Evolutionary conservation across 2,113 vertebrate genomes (phyloP).

Genomic region (Alethe diademata): DNA sequence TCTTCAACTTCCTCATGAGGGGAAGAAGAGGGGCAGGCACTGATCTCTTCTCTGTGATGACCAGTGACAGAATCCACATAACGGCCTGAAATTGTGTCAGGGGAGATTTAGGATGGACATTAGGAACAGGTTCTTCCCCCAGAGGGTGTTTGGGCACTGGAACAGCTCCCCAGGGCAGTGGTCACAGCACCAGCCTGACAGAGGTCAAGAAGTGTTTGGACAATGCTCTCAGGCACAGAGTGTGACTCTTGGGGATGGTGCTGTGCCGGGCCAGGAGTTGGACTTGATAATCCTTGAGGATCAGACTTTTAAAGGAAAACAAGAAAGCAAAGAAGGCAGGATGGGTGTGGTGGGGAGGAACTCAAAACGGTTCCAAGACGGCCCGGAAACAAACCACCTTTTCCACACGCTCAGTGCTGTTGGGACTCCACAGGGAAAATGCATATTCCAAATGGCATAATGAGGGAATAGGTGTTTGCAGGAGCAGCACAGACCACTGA

Average conservation of each 20-base stretch:
- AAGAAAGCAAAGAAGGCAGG: fast-evolving
- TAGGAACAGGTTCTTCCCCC: neutral
- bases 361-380: fast-evolving
- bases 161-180: neutral
- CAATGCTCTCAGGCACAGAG: neutral
- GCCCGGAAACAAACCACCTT: neutral
- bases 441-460: neutral
- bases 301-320: neutral
- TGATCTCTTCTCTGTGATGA: neutral
- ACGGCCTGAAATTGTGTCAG: neutral
- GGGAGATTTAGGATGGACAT: neutral
- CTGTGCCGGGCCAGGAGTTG: neutral
- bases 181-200: neutral
- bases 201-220: fast-evolving
- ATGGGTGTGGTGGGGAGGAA: neutral
- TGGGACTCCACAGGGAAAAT: neutral
- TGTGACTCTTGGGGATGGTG: neutral
- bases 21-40: neutral
- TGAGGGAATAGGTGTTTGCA: neutral
- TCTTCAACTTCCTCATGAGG: neutral
- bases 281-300: fast-evolving
- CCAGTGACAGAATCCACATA: neutral
- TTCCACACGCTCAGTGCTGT: fast-evolving
- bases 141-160: neutral
- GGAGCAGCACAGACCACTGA: neutral